Evolutionary conservation across 2,888 invertebrate species (phyloP).

Genomic region (Heliconius charithonia): DNA sequence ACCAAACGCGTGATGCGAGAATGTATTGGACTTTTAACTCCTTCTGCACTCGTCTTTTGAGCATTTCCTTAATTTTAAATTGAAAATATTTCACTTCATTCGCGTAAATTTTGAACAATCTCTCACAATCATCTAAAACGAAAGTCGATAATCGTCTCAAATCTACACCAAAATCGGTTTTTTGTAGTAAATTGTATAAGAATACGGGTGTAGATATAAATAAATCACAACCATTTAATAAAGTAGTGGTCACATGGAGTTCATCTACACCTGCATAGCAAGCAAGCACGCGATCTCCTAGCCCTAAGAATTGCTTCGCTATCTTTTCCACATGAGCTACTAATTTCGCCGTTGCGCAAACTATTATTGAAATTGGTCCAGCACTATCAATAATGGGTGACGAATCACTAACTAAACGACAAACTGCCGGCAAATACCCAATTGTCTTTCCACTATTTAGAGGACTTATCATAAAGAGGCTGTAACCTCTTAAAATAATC

Average conservation of each 20-base stretch:
- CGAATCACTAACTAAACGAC: constrained; percentile 82
- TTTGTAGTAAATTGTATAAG: constrained; percentile 75
- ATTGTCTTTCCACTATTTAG: constrained; percentile 87
- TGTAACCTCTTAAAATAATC: constrained; percentile 85
- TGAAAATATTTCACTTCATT: constrained; percentile 74
- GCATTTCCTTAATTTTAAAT: constrained; percentile 70
- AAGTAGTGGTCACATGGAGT: constrained; percentile 64
- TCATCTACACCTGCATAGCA: constrained; percentile 75
- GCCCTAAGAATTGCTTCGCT: constrained; percentile 70
- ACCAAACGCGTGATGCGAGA: constrained; percentile 86
- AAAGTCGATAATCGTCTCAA: constrained; percentile 86
- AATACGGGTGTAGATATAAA: constrained; percentile 87
- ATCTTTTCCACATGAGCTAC: constrained; percentile 74
- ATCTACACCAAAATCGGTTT: constrained; percentile 75
- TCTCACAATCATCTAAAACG: constrained; percentile 88
- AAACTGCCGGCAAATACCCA: constrained; percentile 87
- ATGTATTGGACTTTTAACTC: constrained; percentile 83
- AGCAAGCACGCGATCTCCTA: constrained; percentile 64
- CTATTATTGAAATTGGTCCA: constrained; percentile 86
- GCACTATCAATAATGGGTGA: constrained; percentile 64
- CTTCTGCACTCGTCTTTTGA: constrained; percentile 69
- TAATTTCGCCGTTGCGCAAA: constrained; percentile 85
- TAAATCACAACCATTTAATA: constrained; percentile 88
- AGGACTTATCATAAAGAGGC: constrained; percentile 86
- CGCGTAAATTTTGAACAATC: constrained; percentile 82